Conservation (phyloP, 1,140 invertebrate species). For the Ooceraea biroi region DNA sequence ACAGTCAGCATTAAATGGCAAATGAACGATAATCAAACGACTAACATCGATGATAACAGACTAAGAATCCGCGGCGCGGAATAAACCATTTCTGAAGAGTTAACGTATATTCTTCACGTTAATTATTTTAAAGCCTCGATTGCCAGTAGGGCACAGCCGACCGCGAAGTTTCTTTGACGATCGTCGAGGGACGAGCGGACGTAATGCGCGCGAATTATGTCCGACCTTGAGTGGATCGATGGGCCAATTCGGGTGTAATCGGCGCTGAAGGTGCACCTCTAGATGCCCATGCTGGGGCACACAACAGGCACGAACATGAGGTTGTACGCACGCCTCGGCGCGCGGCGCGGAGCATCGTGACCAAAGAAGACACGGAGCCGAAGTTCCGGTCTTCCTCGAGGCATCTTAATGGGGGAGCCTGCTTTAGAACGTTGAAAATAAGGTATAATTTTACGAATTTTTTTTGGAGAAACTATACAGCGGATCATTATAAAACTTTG, state of each 20-base stretch:
- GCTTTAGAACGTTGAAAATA: too few species aligned
- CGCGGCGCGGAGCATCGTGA: conserved; percentile 35
- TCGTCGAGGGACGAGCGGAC: conserved; percentile 47
- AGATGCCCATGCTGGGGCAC: conserved; percentile 65
- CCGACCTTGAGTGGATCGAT: conserved; percentile 68
- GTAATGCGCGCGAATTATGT: conserved; percentile 72
- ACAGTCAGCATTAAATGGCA: too few species aligned
- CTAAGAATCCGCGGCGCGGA: neutral
- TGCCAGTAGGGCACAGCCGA: neutral
- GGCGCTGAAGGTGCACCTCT: conserved; percentile 70
- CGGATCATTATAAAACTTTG: too few species aligned
- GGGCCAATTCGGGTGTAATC: conserved; percentile 72
- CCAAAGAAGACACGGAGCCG: conserved; percentile 61
- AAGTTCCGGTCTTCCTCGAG: conserved; percentile 77
- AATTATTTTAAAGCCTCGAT: neutral
- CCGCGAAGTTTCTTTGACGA: conserved; percentile 18
- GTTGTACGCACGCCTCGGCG: conserved; percentile 39
- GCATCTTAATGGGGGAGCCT: conserved; percentile 79
- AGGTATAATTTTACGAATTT: too few species aligned
- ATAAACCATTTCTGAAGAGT: too few species aligned
- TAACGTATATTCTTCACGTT: neutral
- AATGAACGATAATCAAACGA: too few species aligned
- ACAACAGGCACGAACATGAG: too few species aligned
- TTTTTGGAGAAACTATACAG: too few species aligned
- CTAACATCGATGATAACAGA: too few species aligned